Evolutionary conservation across 2,888 invertebrate genomes (phyloP), one percentile per base, ranked within the genome.

Genomic region (Drosophila mimetica): DNA sequence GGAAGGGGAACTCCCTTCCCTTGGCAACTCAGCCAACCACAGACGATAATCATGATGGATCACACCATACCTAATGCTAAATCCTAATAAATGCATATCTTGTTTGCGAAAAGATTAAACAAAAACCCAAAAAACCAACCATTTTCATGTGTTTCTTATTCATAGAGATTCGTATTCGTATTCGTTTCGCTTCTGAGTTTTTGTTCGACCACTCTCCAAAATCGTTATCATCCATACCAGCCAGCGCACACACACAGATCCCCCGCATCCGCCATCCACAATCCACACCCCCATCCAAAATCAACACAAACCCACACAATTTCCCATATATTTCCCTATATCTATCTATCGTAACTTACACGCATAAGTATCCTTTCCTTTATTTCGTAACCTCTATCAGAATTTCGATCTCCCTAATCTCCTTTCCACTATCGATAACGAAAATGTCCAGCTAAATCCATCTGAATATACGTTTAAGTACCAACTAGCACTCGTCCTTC

Each of bases 141-240:
- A 81, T 83, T 78, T 79, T 75, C 75, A 86, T 84, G 88, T 88
- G 88, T 89, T 88, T 89, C 81, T 83, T 86, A 89, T 88, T 84
- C 59, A 60, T 46, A 41, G 39, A 66, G 22, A 41, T 57, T 42
- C n/a, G n/a, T n/a, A n/a, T n/a, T n/a, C n/a, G n/a, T n/a, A n/a
- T n/a, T n/a, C 18, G 25, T 32, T 32, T 39, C 44, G 44, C 44
- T 9, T 37, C 8, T 14, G 11, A 16, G 11, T 36, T 63, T 42
- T 16, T 20, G 25, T 59, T 42, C 11, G 20, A 20, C 28, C 6
- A 9, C 22, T 13, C n/a, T 32, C 8, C 22, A 28, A 30, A 30
- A 55, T n/a, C 42, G 42, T 8, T 9, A n/a, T 42, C 41, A 42
- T 22, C 25, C 44, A 44, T 44, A 11, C n/a, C n/a, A n/a, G 11